Percentiles rank a stretch among this genome's conserved stretches.
Evolutionary conservation across 2,888 invertebrate genomes (phyloP).

Genomic region (Sycophila texana): DNA sequence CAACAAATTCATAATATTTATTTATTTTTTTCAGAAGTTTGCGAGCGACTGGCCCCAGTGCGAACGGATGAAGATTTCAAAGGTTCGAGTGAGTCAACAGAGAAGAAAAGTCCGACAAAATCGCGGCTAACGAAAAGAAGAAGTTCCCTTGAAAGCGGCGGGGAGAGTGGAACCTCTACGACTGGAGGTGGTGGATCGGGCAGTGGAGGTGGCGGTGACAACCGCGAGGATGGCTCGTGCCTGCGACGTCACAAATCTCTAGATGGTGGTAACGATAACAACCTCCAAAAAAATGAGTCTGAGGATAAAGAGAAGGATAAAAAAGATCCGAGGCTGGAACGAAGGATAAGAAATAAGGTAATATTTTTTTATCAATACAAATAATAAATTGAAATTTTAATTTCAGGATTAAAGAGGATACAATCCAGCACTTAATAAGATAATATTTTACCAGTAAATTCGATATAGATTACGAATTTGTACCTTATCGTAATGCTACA

Average conservation of each 20-base stretch:
- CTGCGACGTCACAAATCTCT: slow-evolving; percentile 79
- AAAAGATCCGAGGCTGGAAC: slow-evolving; percentile 79
- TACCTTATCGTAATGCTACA: no score
- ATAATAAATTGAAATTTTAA: neutral
- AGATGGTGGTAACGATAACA: slow-evolving; percentile 78
- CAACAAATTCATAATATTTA: neutral
- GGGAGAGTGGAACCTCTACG: slow-evolving; percentile 64
- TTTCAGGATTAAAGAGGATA: neutral
- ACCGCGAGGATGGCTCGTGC: slow-evolving; percentile 70
- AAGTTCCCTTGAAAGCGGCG: slow-evolving; percentile 73
- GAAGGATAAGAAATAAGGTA: slow-evolving; percentile 83
- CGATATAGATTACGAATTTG: no score
- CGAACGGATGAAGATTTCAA: neutral
- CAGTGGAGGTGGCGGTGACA: slow-evolving; percentile 63
- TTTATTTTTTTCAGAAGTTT: slow-evolving; percentile 25
- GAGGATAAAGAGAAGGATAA: slow-evolving; percentile 78
- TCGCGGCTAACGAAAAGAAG: slow-evolving; percentile 67
- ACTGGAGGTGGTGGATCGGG: slow-evolving; percentile 34
- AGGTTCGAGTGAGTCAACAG: slow-evolving; percentile 6
- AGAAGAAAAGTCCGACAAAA: slow-evolving; percentile 52
- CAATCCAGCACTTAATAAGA: no score
- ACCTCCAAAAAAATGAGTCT: slow-evolving; percentile 77
- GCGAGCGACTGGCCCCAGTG: slow-evolving; percentile 16
- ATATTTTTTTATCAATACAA: slow-evolving; percentile 20
- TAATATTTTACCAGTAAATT: no score